phyloP scores from a whole-genome alignment of 2,113 vertebrate species.

The Pseudorhombus dupliciocellatus region DNA sequence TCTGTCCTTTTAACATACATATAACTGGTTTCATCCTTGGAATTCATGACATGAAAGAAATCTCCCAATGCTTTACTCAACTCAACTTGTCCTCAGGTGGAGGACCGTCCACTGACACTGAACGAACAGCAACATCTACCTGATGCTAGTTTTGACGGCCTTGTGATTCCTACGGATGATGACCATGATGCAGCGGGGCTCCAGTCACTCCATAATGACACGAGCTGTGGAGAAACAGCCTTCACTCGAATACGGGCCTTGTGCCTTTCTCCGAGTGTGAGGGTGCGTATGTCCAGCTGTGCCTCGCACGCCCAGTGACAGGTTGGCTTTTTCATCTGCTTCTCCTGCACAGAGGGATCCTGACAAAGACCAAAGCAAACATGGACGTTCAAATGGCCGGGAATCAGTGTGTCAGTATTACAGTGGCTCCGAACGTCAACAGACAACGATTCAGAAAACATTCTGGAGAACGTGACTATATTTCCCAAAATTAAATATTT shows the following conservation, averaged over 20 bases:
- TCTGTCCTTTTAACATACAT: too few relatives aligned
- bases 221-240: fast-evolving
- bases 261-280: constrained; percentile 26
- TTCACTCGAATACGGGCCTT: constrained; percentile 38
- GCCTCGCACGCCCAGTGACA: fast-evolving
- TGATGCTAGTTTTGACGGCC: neutral
- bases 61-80: neutral
- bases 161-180: constrained; percentile 9
- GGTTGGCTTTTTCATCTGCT: fast-evolving
- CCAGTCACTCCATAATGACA: constrained; percentile 71
- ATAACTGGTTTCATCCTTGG: neutral
- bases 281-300: neutral
- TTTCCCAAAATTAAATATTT: neutral
- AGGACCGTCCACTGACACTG: neutral
- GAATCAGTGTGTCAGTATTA: neutral
- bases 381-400: too few relatives aligned
- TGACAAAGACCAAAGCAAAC: constrained; percentile 4
- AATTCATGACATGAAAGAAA: neutral
- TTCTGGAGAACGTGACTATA: neutral
- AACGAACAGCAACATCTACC: constrained; percentile 5
- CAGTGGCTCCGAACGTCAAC: neutral
- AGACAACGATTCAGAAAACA: too few relatives aligned
- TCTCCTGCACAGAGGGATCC: neutral
- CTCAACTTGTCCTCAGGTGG: too few relatives aligned
- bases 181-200: constrained; percentile 54